phyloP scores from a whole-genome alignment of 2,888 invertebrate species.

The Alloscopus bannaensis region DNA sequence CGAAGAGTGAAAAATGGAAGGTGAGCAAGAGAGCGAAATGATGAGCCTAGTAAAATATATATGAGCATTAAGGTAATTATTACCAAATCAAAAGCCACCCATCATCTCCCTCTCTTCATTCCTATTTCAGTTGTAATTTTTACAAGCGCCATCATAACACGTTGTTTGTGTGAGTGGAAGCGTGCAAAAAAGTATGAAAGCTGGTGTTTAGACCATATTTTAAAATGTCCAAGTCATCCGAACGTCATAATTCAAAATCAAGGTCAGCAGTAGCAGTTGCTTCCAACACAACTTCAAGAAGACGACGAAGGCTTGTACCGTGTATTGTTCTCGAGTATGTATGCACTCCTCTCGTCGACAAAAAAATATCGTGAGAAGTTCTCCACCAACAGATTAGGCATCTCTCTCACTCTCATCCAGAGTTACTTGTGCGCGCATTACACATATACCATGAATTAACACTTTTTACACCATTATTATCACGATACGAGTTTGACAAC shows the following conservation, averaged over 20 bases:
- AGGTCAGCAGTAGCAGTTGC: constrained; percentile 48
- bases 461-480: constrained; percentile 3
- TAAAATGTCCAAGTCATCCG: constrained; percentile 50
- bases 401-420: too few relatives aligned
- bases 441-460: not conserved
- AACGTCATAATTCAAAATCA: constrained; percentile 60
- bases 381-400: not conserved
- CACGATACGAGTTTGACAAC: constrained; percentile 25
- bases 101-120: not conserved
- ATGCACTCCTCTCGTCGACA: not conserved
- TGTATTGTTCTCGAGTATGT: too few relatives aligned
- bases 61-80: constrained; percentile 41
- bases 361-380: not conserved
- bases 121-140: too few relatives aligned
- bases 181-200: too few relatives aligned
- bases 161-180: too few relatives aligned
- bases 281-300: too few relatives aligned
- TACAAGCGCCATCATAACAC: too few relatives aligned
- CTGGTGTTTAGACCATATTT: too few relatives aligned
- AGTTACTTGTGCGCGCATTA: too few relatives aligned
- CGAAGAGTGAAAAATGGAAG: constrained; percentile 52
- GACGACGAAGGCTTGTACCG: too few relatives aligned
- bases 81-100: constrained; percentile 24
- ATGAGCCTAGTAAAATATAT: constrained; percentile 25
- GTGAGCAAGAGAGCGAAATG: not conserved